Evolutionary conservation across 1,140 invertebrate genomes (phyloP).

Genomic region (Bombus picipes): DNA sequence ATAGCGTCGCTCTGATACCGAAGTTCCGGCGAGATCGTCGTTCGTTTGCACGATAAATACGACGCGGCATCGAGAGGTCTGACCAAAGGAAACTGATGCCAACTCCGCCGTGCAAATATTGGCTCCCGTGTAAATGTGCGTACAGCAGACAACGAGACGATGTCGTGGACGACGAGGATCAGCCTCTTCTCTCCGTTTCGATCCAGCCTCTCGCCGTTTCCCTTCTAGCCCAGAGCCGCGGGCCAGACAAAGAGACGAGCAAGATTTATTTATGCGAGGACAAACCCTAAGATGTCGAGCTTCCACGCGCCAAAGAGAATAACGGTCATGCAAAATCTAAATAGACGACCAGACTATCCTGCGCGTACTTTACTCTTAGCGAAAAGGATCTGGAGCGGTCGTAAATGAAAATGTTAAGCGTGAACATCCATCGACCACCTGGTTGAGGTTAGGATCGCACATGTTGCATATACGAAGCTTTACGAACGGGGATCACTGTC

Average conservation of each 20-base stretch:
- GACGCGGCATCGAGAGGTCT: conserved; percentile 50
- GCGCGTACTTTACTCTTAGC: background rate
- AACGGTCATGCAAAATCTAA: background rate
- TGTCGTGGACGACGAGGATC: background rate
- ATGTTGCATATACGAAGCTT: no score
- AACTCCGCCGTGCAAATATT: conserved; percentile 61
- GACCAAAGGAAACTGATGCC: conserved; percentile 62
- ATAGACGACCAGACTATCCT: background rate
- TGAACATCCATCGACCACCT: background rate
- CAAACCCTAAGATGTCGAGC: conserved; percentile 4
- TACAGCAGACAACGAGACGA: conserved; percentile 1
- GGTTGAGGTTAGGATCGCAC: background rate
- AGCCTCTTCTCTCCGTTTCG: background rate
- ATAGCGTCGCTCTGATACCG: conserved; percentile 34
- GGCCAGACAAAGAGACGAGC: background rate
- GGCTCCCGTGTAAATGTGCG: conserved; percentile 58
- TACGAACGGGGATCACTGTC: no score
- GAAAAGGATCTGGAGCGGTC: background rate
- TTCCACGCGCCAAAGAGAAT: background rate
- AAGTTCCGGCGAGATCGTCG: conserved; percentile 46
- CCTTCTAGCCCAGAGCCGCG: no score
- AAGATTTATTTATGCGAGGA: conserved; percentile 30
- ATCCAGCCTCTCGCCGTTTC: background rate
- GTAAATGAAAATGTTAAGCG: background rate
- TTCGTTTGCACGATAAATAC: conserved; percentile 67